Conservation (phyloP, 2,113 vertebrate genomes). For the Ptyas mucosa region DNA sequence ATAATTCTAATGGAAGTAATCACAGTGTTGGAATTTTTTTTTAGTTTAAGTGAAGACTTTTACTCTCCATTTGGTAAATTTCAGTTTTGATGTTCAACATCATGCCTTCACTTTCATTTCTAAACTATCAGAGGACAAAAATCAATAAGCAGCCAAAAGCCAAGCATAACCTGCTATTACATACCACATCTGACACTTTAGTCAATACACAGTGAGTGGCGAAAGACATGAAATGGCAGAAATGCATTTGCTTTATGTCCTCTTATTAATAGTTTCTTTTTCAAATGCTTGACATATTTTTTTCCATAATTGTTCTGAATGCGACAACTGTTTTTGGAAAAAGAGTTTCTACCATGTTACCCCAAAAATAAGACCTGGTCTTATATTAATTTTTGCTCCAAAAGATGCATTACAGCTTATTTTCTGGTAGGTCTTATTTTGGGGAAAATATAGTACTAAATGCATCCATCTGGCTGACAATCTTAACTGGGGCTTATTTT, state of each 20-base stretch:
- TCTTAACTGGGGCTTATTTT: too few species aligned
- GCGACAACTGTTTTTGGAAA: background rate
- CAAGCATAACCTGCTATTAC: background rate
- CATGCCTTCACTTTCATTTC: conserved; percentile 20
- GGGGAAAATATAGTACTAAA: too few species aligned
- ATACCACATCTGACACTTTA: conserved; percentile 4
- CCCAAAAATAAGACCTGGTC: too few species aligned
- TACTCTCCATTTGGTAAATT: conserved; percentile 22
- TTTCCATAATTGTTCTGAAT: background rate
- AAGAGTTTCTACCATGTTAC: background rate
- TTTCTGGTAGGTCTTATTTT: too few species aligned
- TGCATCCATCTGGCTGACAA: too few species aligned
- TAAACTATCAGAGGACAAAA: conserved; percentile 13
- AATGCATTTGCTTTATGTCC: background rate
- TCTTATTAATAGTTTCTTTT: conserved; percentile 10
- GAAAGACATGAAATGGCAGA: background rate
- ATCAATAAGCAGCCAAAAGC: conserved; percentile 15
- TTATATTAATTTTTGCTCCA: too few species aligned
- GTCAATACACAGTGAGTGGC: background rate
- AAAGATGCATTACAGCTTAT: too few species aligned
- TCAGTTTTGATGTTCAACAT: conserved; percentile 13
- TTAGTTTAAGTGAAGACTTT: background rate
- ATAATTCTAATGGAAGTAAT: conserved; percentile 12
- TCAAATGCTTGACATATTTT: background rate
- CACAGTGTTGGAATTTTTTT: background rate